Evolutionary conservation across 2,888 invertebrate genomes (phyloP), one percentile per base, ranked within the genome.

Genomic region (Lasioglossum calceatum): DNA sequence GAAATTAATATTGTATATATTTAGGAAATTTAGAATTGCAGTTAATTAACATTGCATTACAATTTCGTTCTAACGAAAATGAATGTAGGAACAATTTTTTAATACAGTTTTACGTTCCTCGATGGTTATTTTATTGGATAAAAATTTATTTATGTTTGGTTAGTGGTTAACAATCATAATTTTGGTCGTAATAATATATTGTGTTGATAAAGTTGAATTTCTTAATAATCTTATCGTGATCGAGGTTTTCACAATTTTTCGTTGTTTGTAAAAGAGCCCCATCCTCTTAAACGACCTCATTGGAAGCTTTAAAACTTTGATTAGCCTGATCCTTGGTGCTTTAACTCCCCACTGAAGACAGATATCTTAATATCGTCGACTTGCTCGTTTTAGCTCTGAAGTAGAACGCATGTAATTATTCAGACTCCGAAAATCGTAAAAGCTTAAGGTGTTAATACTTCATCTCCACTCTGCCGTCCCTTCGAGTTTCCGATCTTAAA

Each of bases 401-500:
- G 36, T 64, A 1, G 64, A 64, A 64, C 64, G 36, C 32, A 23
- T 58, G 72, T 72, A 32, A 19, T 44, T 54, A 27, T 77, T 70
- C 58, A 72, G 61, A 58, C 23, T 36, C 16, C 19, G 64, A 64
- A 32, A 72, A 79, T 42, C 2, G 42, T 79, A 8, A 16, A 23
- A 61, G 64, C 64, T 64, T 64, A 32, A 64, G 64, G 19, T 64
- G 32, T 64, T 64, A 64, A 64, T 64, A 64, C 32, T 32, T 64
- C 32, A 64, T 64, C 32, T 64, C 8, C 32, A 19, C 19, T 64
- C 32, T 5, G 32, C 64, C 32, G 32, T 64, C 32, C 64, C 19
- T 36, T 64, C 36, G 19, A 64, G 64, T 36, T 19, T 64, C 19
- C 19, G 8, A 64, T 36, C 64, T 36, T 32, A 16, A 19, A 32